Evolutionary conservation across 2,888 invertebrate species (phyloP).

Genomic region (Pseudolycoriella hygida): DNA sequence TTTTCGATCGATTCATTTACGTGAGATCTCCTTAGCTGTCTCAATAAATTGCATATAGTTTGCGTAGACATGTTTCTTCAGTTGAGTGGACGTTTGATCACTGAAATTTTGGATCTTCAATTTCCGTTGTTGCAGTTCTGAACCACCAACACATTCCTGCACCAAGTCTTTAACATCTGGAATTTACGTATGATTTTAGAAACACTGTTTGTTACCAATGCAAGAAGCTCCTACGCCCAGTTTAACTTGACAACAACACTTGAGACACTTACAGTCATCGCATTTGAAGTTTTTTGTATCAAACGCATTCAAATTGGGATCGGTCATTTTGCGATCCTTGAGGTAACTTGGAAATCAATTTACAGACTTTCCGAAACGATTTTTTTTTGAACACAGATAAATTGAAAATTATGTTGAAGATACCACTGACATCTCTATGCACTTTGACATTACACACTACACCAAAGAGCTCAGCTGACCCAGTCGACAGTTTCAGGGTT

Average conservation of each 20-base stretch:
- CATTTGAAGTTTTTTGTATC: constrained; percentile 7
- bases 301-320: constrained; percentile 7
- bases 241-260: too few relatives aligned
- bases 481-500: too few relatives aligned
- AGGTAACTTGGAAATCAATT: too few relatives aligned
- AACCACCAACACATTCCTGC: constrained; percentile 69
- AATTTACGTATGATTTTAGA: not conserved
- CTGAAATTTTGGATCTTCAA: constrained; percentile 69
- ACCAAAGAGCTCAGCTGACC: too few relatives aligned
- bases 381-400: too few relatives aligned
- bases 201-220: not conserved
- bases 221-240: too few relatives aligned
- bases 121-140: constrained; percentile 63
- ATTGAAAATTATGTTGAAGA: too few relatives aligned
- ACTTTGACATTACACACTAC: too few relatives aligned
- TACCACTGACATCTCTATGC: too few relatives aligned
- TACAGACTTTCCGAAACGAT: too few relatives aligned
- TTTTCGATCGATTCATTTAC: constrained; percentile 23
- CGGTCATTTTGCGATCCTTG: constrained; percentile 8
- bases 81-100: constrained; percentile 74
- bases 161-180: constrained; percentile 62
- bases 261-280: constrained; percentile 7
- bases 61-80: constrained; percentile 94
- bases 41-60: constrained; percentile 98
- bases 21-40: constrained; percentile 94